Evolutionary conservation across 2,888 invertebrate genomes (phyloP), one percentile per base, ranked within the genome.

Genomic region (Polymixis lichenea): DNA sequence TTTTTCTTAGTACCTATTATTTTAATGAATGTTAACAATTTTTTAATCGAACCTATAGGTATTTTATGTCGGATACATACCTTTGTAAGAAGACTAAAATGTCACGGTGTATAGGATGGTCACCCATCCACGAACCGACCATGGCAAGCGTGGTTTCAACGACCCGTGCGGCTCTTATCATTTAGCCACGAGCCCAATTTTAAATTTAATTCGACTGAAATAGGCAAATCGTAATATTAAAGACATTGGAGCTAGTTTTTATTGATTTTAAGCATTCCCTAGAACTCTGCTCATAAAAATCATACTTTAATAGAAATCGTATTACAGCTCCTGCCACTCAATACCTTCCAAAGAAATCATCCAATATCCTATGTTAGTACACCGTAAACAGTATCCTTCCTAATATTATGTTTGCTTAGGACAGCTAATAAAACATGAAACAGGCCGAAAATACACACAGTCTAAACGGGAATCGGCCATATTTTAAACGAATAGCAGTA

Each of bases 401-500:
- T 61, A 38, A 65, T 68, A 84, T 74, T 77, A 75, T 77, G 86
- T 81, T 79, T 86, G 25, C 75, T 74, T 51, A 80, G 75, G 80
- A 81, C 56, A 60, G 69, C 32, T 43, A 75, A 77, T 86, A 86
- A 84, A 80, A 66, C 75, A 77, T 68, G 69, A 55, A 67, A 72
- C 75, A 43, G 51, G 49, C 78, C 77, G 66, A 79, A 85, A 82
- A 85, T 79, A 73, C 64, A 61, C 56, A n/a, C 43, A 38, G 62
- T 72, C 76, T 71, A 62, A 78, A 82, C 76, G 43, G 76, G 74
- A 83, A 88, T 82, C 69, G 69, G 64, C 77, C 75, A 78, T 82
- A 86, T 86, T 85, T 84, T 86, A 88, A 83, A 72, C 67, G 81
- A 76, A 84, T 89, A 89, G 85, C 87, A 83, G 87, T 87, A 84